Base-by-base conservation (phyloP, 2,113 vertebrate genomes). In the Glaucidium brasilianum region DNA sequence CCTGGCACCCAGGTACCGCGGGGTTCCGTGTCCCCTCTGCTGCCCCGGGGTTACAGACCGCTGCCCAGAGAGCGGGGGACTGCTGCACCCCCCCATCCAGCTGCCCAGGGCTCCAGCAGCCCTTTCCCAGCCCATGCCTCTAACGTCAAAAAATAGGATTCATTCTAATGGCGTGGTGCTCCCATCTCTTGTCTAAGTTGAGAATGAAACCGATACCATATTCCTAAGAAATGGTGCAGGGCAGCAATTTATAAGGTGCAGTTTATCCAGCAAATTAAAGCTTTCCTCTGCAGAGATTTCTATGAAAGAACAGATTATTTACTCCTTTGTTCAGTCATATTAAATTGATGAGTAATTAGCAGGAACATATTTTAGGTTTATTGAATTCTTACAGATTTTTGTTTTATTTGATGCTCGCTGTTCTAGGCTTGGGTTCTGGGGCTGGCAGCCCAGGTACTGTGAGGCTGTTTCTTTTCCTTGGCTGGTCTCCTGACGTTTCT, bases 391-490 rank as follows among this genome's bases (percentile, higher is more conserved):
- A 20, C 5, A 21, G 27, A 21, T 30, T 77, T 77, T 80, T 3
- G 4, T 32, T 76, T n/a, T 4, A 15, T 50, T 60, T n/a, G 10
- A 15, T 12, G 6, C 27, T 59, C 6, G 1, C n/a, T 1, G 0
- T 43, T 18, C 29, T 2, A 16, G 60, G 34, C 12, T 21, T 43
- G 4, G 37, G 39, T 20, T 39, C 35, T 78, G 80, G 86, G 80
- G 12, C 56, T 43, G 83, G n/a, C 68, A 73, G 17, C n/a, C 37
- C 5, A 1, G 63, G 58, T 72, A 5, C 82, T 3, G 0, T 0
- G 0, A 55, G 53, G 52, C 8, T 35, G n/a, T 43, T 68, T 32
- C 77, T 60, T 15, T 67, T 55, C 86, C 16, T 1, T 22, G 52
- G 15, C 25, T 32, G 29, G 25, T 87, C 69, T 83, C 77, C 47